Evolutionary conservation across 2,797 vertebrate species (phyloP).

Genomic region (Gymnoscopelus braueri): DNA sequence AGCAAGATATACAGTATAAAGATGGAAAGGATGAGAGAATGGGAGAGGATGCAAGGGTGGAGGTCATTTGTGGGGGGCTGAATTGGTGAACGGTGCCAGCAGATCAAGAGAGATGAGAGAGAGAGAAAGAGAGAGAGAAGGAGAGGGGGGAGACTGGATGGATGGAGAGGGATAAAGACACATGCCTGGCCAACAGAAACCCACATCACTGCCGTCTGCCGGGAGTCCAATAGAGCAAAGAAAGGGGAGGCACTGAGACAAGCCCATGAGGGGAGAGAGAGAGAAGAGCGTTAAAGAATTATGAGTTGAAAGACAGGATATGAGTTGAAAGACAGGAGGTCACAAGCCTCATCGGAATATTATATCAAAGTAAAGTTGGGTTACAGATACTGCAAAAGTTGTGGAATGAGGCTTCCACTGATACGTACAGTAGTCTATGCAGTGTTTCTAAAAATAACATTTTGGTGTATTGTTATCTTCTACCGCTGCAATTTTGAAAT

Average conservation of each 20-base stretch:
- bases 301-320: constrained; percentile 40
- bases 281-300: constrained; percentile 1
- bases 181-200: no score
- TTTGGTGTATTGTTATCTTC: no score
- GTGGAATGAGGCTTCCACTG: constrained; percentile 38
- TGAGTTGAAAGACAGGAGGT: constrained; percentile 49
- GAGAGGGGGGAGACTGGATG: no score
- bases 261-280: constrained; percentile 1
- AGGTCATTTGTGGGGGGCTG: no score
- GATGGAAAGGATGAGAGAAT: not conserved
- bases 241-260: constrained; percentile 1
- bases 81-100: no score
- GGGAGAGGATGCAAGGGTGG: not conserved
- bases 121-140: not conserved
- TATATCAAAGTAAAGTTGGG: constrained; percentile 3
- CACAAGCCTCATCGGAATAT: constrained; percentile 42
- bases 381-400: constrained; percentile 10
- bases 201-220: no score
- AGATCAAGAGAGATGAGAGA: not conserved
- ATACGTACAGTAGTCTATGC: not conserved
- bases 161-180: no score
- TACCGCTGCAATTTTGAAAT: no score
- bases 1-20: not conserved
- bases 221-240: no score
- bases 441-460: no score